Percentiles rank a stretch among this genome's conserved stretches.
Conservation (phyloP, 1,140 invertebrate species). For the Drosophila fuyamai region DNA sequence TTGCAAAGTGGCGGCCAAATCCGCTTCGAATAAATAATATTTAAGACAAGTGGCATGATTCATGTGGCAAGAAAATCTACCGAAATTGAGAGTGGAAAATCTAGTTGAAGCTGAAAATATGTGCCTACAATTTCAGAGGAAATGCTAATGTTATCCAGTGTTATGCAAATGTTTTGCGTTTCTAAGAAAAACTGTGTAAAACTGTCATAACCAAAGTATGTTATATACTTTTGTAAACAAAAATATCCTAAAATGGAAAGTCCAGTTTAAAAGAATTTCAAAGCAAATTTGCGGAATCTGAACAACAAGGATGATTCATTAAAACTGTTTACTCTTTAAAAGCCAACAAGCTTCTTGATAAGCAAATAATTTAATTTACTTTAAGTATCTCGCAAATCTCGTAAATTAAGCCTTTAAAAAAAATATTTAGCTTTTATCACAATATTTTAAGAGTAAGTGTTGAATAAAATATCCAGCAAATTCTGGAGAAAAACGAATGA, state of each 20-base stretch:
- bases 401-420: too few relatives aligned
- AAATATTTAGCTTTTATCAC: too few relatives aligned
- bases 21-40: slow-evolving; percentile 9
- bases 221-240: background rate
- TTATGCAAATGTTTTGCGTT: background rate
- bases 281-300: slow-evolving; percentile 41
- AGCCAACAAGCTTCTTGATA: background rate
- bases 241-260: background rate
- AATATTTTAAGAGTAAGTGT: too few relatives aligned
- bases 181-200: background rate
- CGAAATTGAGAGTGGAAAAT: slow-evolving; percentile 19
- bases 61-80: slow-evolving; percentile 1
- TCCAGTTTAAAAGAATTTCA: slow-evolving; percentile 31
- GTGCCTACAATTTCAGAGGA: background rate
- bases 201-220: too few relatives aligned
- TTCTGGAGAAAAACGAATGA: background rate
- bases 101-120: background rate
- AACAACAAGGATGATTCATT: slow-evolving; percentile 5
- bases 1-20: slow-evolving; percentile 2
- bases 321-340: background rate
- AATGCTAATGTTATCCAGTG: background rate
- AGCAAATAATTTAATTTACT: too few relatives aligned
- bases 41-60: slow-evolving; percentile 18
- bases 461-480: too few relatives aligned
- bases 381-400: too few relatives aligned